Evolutionary conservation across 2,797 vertebrate species (phyloP).

Genomic region (Todus mexicanus): DNA sequence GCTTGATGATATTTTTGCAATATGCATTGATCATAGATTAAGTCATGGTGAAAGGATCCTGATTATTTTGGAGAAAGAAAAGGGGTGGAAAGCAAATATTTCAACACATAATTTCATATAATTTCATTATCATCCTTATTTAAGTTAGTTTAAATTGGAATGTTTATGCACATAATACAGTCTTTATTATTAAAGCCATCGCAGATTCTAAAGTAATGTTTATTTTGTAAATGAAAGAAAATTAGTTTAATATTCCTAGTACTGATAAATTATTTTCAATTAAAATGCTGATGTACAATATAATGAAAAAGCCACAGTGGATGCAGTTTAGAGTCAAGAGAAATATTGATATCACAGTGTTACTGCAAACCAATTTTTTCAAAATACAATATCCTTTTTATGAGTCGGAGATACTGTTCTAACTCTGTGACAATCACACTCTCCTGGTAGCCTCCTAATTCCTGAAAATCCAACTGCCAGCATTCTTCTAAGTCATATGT

Average conservation of each 20-base stretch:
- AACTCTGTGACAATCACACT: background rate
- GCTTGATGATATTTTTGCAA: background rate
- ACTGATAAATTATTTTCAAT: background rate
- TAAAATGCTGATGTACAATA: background rate
- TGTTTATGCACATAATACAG: background rate
- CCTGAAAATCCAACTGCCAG: background rate
- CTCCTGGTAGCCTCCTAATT: background rate
- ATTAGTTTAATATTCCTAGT: background rate
- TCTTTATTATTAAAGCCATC: conserved; percentile 1
- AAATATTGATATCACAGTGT: background rate
- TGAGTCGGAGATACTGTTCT: background rate
- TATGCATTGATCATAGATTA: conserved; percentile 14
- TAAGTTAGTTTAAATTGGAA: conserved; percentile 13
- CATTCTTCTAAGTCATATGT: background rate
- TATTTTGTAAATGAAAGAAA: conserved; percentile 34
- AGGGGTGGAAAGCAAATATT: conserved; percentile 29
- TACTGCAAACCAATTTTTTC: background rate
- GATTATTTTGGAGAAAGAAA: conserved; percentile 11
- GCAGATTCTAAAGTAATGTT: conserved; percentile 12
- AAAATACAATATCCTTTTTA: background rate
- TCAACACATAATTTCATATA: conserved; percentile 40
- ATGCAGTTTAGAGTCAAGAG: background rate
- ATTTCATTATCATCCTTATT: background rate
- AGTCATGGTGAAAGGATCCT: background rate
- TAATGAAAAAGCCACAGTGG: background rate